phyloP scores from a whole-genome alignment of 1,140 invertebrate species.

The Bacillus rossius region DNA sequence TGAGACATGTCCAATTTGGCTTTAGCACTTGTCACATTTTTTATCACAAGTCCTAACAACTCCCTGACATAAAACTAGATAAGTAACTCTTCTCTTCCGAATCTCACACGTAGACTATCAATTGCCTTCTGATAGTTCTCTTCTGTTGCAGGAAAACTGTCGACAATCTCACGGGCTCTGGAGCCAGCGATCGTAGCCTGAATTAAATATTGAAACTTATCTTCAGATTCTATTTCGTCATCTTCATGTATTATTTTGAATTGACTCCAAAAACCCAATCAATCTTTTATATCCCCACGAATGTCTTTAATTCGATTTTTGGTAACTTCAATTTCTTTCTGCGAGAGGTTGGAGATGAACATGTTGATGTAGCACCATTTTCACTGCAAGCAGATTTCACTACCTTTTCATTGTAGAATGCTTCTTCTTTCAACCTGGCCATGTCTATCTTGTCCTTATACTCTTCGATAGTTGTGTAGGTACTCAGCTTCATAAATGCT shows the following conservation, averaged over 20 bases:
- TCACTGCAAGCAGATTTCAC: too few species aligned
- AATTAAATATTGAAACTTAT: conserved; percentile 27
- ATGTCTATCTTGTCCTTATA: too few species aligned
- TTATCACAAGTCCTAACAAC: conserved; percentile 13
- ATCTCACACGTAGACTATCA: conserved; percentile 14
- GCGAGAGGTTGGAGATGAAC: too few species aligned
- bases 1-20: neutral
- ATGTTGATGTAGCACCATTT: too few species aligned
- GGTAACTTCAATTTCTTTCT: conserved; percentile 18
- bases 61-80: conserved; percentile 23
- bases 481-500: too few species aligned
- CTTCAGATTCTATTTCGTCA: conserved; percentile 12
- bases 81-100: conserved; percentile 18
- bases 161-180: conserved; percentile 17
- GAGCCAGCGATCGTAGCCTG: conserved; percentile 18
- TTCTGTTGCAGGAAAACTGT: conserved; percentile 12
- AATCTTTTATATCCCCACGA: conserved; percentile 27
- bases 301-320: conserved; percentile 27
- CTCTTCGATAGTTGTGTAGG: too few species aligned
- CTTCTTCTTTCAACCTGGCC: too few species aligned
- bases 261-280: conserved; percentile 32
- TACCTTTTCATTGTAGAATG: too few species aligned
- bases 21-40: neutral
- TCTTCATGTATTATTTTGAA: conserved; percentile 33
- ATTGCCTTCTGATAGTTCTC: conserved; percentile 25